A percentile compares a stretch with the other conserved stretches of the same genome.
Conservation (phyloP, 2,113 vertebrate species). For the Rhinogobius similis region DNA sequence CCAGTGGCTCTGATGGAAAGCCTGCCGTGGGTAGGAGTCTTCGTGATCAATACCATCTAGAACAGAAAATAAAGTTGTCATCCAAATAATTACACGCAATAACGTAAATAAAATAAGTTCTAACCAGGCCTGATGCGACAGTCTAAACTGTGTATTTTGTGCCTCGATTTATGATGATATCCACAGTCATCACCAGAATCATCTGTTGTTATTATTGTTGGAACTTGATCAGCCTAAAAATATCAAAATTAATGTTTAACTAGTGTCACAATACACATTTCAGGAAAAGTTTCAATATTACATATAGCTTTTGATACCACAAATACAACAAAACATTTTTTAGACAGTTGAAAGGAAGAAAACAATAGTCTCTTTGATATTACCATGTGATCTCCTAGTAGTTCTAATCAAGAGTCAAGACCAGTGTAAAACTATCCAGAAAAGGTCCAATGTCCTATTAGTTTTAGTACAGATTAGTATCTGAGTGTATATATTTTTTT, state of each 20-base stretch:
- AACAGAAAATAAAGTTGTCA: not conserved
- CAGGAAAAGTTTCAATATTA: not conserved
- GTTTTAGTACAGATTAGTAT: not conserved
- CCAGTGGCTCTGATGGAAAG: slow-evolving; percentile 75
- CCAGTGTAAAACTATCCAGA: no score
- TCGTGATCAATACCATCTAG: slow-evolving; percentile 80
- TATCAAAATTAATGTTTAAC: not conserved
- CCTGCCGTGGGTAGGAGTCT: slow-evolving; percentile 76
- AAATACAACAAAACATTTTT: not conserved
- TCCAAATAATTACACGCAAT: not conserved
- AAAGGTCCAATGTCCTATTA: no score
- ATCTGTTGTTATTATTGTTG: slow-evolving; percentile 79
- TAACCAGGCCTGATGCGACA: slow-evolving; percentile 85
- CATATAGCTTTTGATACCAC: not conserved
- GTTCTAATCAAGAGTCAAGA: no score
- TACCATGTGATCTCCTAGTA: no score
- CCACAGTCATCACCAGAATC: slow-evolving; percentile 77
- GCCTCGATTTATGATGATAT: slow-evolving; percentile 66
- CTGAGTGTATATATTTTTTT: not conserved
- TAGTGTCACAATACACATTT: not conserved
- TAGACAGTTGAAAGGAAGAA: not conserved
- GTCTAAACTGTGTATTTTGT: slow-evolving; percentile 73
- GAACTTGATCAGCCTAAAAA: slow-evolving; percentile 82
- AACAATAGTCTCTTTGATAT: not conserved
- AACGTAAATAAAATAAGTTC: slow-evolving; percentile 19